These are phyloP conservation scores for Drosophila prosaltans DNA, from an alignment of 1,140 invertebrate species.

Conservation along the genomic window DNA sequence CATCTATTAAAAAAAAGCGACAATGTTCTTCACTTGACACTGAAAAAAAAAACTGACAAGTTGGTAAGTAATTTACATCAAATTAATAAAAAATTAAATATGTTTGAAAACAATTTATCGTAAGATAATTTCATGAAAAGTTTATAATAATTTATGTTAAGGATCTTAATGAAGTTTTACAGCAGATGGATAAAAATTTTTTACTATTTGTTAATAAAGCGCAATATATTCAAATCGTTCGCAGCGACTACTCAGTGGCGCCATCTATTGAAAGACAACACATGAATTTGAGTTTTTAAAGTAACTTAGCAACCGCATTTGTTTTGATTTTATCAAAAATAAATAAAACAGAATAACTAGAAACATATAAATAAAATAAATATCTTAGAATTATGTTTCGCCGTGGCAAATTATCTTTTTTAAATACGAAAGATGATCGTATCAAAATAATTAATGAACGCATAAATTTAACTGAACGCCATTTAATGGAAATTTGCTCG, in stretches of 20 bases:
- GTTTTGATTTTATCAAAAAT: constrained; percentile 43
- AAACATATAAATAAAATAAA: constrained; percentile 4
- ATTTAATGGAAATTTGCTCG: constrained; percentile 88
- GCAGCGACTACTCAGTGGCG: background rate
- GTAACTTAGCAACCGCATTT: constrained; percentile 52
- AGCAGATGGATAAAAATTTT: too few species aligned
- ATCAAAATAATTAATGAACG: constrained; percentile 87
- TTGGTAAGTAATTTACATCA: too few species aligned
- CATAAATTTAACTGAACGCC: constrained; percentile 87
- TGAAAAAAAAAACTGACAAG: too few species aligned
- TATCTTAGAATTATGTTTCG: constrained; percentile 59
- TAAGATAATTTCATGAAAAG: too few species aligned
- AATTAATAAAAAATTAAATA: too few species aligned
- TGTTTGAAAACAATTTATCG: too few species aligned
- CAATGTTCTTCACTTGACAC: too few species aligned
- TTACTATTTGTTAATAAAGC: too few species aligned
- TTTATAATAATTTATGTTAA: too few species aligned
- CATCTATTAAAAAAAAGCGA: too few species aligned
- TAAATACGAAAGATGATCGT: constrained; percentile 78
- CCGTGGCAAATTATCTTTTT: constrained; percentile 71
- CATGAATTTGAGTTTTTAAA: constrained; percentile 17
- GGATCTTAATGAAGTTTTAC: too few species aligned
- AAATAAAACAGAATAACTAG: background rate
- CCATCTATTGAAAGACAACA: background rate
- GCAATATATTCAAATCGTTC: too few species aligned